Base-by-base conservation (phyloP, 35 echinoderm and acorn worm genomes). In the Eucidaris tribuloides region DNA sequence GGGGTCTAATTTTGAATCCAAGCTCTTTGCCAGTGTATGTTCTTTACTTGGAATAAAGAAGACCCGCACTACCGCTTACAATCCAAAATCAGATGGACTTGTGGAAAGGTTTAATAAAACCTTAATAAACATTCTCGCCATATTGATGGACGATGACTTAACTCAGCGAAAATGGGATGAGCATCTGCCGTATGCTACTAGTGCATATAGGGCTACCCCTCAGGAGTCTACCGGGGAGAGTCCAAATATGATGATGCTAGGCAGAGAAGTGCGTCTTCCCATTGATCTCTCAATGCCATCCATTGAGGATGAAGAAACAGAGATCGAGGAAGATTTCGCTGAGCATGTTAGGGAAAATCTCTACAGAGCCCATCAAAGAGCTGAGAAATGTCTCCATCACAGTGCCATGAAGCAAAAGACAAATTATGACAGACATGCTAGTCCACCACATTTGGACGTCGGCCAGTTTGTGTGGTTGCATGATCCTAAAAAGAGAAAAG, bases 201-300 rank as follows among this genome's bases (percentile, higher is more conserved):
- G 87, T 31, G 85, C 84, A 0, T 86, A 93, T 39, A 24, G 65
- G 5, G 43, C 52, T 4, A 70, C 76, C 18, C 52, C 81, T 7
- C 85, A 93, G 43, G 84, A 83, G 11, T 79, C 85, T 2, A 93
- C 91, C 0, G 91, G 85, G 2, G 80, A 83, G 36, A 74, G 79
- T 5, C 91, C 91, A 2, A 76, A 82, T 32, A 83, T 88, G 85
- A 42, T 93, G 2, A 93, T 93, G 89, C 36, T 85, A 23, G 89
- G 89, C 2, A 13, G 89, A 63, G 71, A 91, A 37, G 52, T 50
- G 5, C 15, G 7, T 2, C 20, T 85, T 6, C 89, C 89, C 18
- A 48, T 62, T 5, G 89, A 91, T 52, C 35, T 78, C 19, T n/a
- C n/a, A n/a, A n/a, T n/a, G n/a, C n/a, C n/a, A n/a, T n/a, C n/a